Evolutionary conservation across 2,888 invertebrate genomes (phyloP).

Genomic region (Lepidocyrtinus sp.): DNA sequence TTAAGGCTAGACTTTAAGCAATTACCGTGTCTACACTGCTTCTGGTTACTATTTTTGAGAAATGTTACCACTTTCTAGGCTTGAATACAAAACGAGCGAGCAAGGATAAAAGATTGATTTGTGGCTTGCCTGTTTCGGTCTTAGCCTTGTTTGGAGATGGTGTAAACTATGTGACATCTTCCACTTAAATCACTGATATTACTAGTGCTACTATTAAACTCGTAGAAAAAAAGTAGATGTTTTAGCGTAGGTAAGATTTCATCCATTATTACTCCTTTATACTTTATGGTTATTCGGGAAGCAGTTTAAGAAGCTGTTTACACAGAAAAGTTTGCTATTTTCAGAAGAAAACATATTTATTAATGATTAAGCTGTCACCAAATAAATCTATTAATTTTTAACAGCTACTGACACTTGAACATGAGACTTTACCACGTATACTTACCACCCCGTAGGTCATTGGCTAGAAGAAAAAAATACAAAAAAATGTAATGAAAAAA

Average conservation of each 20-base stretch:
- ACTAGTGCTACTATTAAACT: neutral
- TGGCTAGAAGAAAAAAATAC: too few relatives aligned
- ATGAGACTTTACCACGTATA: neutral
- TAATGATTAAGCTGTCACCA: conserved; percentile 40
- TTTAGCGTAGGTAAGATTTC: conserved; percentile 21
- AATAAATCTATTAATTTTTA: conserved; percentile 20
- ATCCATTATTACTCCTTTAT: conserved; percentile 21
- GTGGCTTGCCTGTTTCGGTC: conserved; percentile 52
- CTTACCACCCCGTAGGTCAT: neutral
- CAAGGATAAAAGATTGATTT: conserved; percentile 45
- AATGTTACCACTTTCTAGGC: too few relatives aligned
- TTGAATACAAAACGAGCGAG: neutral
- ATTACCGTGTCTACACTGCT: neutral
- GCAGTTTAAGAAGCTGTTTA: conserved; percentile 27
- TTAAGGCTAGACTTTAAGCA: neutral
- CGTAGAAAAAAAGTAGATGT: neutral
- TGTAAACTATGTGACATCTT: conserved; percentile 43
- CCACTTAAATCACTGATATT: conserved; percentile 17
- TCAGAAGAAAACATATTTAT: neutral
- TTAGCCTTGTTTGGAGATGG: conserved; percentile 42
- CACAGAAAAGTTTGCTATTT: conserved; percentile 32
- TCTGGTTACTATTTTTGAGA: neutral
- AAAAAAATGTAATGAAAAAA: too few relatives aligned
- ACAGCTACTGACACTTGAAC: conserved; percentile 23
- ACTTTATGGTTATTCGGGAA: conserved; percentile 20